Conservation (phyloP, 2,113 vertebrate species). For the Syrrhaptes paradoxus region DNA sequence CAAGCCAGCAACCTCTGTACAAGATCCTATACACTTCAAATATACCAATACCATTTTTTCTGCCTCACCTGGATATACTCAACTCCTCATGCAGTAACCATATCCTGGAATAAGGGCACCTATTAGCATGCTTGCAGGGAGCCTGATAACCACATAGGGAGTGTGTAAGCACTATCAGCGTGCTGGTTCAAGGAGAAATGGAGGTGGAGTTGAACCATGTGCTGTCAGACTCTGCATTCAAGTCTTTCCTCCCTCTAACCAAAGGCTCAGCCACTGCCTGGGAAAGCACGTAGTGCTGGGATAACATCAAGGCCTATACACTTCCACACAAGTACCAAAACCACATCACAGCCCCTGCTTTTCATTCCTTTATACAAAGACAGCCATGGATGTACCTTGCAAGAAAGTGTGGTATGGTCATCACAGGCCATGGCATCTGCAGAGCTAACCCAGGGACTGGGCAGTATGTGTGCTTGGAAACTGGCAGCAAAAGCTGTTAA, state of each 20-base stretch:
- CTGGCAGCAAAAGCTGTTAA: background rate
- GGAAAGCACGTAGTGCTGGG: background rate
- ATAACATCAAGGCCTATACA: background rate
- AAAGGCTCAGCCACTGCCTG: background rate
- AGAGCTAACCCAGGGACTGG: background rate
- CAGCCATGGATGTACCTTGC: background rate
- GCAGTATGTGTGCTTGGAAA: background rate
- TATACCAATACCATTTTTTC: background rate
- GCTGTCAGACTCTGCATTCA: background rate
- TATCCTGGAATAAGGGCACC: background rate
- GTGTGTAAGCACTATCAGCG: background rate
- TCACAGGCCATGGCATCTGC: background rate
- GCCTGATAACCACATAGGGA: background rate
- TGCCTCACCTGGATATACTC: background rate
- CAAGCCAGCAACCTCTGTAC: background rate
- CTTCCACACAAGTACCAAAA: background rate
- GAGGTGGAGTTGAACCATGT: background rate
- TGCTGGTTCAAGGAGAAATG: background rate
- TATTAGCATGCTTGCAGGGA: background rate
- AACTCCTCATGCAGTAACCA: background rate
- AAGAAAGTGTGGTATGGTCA: background rate
- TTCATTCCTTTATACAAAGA: background rate
- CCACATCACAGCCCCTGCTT: background rate
- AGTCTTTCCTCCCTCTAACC: background rate
- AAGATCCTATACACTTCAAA: background rate